Conservation (phyloP, 2,888 invertebrate genomes). For the Polyommatus icarus region DNA sequence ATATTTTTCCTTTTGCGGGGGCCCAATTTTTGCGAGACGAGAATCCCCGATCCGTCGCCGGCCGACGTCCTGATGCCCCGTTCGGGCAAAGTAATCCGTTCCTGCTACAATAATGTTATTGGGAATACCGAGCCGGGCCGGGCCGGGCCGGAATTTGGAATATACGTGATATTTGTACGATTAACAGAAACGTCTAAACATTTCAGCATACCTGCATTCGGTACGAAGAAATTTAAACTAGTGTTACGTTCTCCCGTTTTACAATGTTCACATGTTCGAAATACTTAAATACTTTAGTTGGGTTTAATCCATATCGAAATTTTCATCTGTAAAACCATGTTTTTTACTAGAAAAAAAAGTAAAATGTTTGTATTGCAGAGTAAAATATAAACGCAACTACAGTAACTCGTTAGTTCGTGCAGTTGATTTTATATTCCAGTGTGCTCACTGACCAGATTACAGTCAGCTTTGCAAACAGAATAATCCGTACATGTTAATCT, state of each 20-base stretch:
- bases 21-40: constrained; percentile 45
- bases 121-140: constrained; percentile 34
- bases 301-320: neutral
- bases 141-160: constrained; percentile 4
- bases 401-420: neutral
- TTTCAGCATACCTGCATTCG: constrained; percentile 9
- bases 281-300: constrained; percentile 10
- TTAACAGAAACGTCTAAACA: constrained; percentile 14
- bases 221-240: constrained; percentile 4
- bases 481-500: constrained; percentile 5
- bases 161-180: constrained; percentile 30
- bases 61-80: constrained; percentile 40
- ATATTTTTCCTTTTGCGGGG: constrained; percentile 62
- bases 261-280: neutral
- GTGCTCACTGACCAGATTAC: constrained; percentile 13
- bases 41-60: constrained; percentile 42
- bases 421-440: neutral
- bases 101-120: constrained; percentile 39
- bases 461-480: constrained; percentile 12
- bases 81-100: constrained; percentile 36
- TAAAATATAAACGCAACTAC: neutral
- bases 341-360: neutral
- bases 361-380: neutral
- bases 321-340: neutral
- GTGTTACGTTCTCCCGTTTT: neutral